Evolutionary conservation across 1,140 invertebrate genomes (phyloP).

Genomic region (Drosophila serrata): DNA sequence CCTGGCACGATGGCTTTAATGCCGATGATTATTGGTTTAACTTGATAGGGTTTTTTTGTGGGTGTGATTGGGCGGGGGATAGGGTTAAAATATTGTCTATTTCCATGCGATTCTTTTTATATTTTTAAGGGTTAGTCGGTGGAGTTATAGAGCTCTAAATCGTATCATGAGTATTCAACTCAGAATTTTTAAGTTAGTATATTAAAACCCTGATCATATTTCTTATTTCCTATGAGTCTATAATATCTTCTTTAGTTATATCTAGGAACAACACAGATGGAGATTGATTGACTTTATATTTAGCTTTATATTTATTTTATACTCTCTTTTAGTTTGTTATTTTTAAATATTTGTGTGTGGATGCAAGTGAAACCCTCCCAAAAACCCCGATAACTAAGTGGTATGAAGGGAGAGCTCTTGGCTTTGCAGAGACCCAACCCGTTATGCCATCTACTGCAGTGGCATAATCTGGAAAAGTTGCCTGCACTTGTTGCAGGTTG

Average conservation of each 20-base stretch:
- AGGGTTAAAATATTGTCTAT: background rate
- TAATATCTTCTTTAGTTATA: background rate
- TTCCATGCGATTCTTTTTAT: background rate
- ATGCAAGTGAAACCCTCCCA: slow-evolving; percentile 1
- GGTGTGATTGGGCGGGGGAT: background rate
- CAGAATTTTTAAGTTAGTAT: no score
- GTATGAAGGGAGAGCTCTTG: slow-evolving; percentile 3
- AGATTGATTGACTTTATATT: background rate
- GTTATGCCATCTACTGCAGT: slow-evolving; percentile 43
- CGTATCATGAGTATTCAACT: no score
- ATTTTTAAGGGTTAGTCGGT: background rate
- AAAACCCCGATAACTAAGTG: background rate
- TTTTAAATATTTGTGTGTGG: background rate
- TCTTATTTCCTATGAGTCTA: background rate
- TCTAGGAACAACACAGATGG: background rate
- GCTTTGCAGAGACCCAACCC: slow-evolving; percentile 34
- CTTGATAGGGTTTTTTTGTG: background rate
- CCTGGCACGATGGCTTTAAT: slow-evolving; percentile 39
- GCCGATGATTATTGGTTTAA: slow-evolving; percentile 52
- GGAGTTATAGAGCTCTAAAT: background rate
- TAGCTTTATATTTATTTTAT: no score
- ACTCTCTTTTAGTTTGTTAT: background rate
- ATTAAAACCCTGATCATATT: no score
- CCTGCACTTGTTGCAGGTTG: slow-evolving; percentile 72
- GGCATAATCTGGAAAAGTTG: slow-evolving; percentile 52